Percentiles rank a stretch among this genome's conserved stretches.
These are phyloP conservation scores for Melanitta fusca DNA, from an alignment of 2,797 vertebrate genomes.

Conservation along the genomic window DNA sequence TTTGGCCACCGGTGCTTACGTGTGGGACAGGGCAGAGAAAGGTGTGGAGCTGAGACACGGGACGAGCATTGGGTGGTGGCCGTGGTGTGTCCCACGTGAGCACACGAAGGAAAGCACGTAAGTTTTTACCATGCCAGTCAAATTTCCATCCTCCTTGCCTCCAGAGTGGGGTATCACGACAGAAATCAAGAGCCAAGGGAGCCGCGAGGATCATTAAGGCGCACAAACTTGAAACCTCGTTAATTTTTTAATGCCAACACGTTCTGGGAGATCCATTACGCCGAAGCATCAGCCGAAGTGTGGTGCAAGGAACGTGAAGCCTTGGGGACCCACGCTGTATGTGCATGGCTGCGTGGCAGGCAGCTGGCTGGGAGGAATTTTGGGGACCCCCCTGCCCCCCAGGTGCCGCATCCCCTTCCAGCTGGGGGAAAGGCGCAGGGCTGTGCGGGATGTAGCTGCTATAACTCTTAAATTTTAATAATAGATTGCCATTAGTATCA, in stretches of 20 bases:
- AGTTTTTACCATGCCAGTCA: background rate
- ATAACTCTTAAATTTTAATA: constrained; percentile 48
- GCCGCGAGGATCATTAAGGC: background rate
- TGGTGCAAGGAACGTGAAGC: too few species aligned
- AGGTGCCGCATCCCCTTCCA: background rate
- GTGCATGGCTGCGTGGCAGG: too few species aligned
- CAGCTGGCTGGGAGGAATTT: too few species aligned
- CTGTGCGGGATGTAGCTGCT: background rate
- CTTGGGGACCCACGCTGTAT: too few species aligned
- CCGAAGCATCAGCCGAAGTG: background rate
- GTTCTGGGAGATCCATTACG: background rate
- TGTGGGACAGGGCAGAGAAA: too few species aligned
- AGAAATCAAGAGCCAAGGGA: background rate
- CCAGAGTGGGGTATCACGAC: background rate
- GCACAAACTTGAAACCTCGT: background rate
- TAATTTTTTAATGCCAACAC: background rate
- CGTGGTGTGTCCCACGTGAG: background rate
- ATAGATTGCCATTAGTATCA: constrained; percentile 70
- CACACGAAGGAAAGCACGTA: rapidly evolving
- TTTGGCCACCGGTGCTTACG: background rate
- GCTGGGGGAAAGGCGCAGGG: background rate
- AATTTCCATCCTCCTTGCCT: background rate
- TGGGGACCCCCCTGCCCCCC: background rate
- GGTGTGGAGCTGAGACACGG: background rate
- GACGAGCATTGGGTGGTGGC: background rate